Evolutionary conservation across 2,113 vertebrate genomes (phyloP).

Genomic region (Daubentonia madagascariensis): DNA sequence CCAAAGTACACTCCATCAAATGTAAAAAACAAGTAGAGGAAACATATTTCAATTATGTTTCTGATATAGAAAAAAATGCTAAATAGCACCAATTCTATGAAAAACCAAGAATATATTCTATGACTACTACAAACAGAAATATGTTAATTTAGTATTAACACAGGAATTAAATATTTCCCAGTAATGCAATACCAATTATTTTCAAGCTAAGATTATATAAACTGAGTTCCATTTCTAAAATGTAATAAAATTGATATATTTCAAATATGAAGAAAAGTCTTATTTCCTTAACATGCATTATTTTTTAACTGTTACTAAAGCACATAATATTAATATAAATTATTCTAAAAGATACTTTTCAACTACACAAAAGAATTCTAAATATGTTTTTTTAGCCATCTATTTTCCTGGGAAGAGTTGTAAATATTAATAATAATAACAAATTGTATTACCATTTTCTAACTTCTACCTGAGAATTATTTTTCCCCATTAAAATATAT

Average conservation of each 20-base stretch:
- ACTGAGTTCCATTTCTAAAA: neutral
- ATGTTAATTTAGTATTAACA: neutral
- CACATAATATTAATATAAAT: neutral
- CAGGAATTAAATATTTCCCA: conserved; percentile 33
- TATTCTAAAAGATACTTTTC: conserved; percentile 23
- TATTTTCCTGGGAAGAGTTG: neutral
- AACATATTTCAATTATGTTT: conserved; percentile 7
- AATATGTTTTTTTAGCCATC: neutral
- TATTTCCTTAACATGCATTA: neutral
- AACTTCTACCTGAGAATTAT: neutral
- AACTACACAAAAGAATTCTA: neutral
- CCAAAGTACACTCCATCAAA: neutral
- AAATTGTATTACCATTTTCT: neutral
- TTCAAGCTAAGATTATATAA: neutral
- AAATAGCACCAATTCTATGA: neutral
- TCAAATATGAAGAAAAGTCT: neutral
- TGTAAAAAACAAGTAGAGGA: conserved; percentile 12
- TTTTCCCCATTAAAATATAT: neutral
- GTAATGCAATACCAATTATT: neutral
- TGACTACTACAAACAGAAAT: neutral
- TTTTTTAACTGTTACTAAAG: conserved; percentile 17
- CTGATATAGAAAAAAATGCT: neutral
- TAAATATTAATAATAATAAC: conserved; percentile 2
- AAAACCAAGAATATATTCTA: neutral
- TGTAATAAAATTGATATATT: neutral